phyloP scores from a whole-genome alignment of 2,888 invertebrate genomes.

The Plebejus anna region DNA sequence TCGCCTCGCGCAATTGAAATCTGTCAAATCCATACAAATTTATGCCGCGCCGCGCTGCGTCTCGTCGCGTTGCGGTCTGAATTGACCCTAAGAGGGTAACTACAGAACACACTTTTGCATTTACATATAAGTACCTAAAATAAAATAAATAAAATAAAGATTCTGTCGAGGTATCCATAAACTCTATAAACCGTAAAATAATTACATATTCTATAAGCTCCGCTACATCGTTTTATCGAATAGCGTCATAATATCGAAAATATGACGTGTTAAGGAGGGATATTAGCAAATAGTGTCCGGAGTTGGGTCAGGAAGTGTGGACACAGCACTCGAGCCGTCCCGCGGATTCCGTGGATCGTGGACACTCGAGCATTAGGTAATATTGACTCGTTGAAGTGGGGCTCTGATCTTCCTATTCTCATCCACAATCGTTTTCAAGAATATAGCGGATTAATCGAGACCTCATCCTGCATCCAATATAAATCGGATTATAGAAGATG shows the following conservation, averaged over 20 bases:
- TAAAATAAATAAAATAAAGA: too few species aligned
- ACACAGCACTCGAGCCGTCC: conserved; percentile 59
- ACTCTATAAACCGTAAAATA: background rate
- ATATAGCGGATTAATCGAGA: conserved; percentile 25
- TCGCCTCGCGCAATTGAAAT: too few species aligned
- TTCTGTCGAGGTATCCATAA: background rate
- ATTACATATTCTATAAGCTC: background rate
- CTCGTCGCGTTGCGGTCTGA: too few species aligned
- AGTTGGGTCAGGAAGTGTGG: conserved; percentile 47
- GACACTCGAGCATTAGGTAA: conserved; percentile 42
- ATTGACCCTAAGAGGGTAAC: too few species aligned
- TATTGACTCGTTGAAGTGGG: conserved; percentile 39
- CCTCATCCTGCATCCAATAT: conserved; percentile 17
- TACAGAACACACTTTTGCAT: background rate
- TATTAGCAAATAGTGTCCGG: conserved; percentile 41
- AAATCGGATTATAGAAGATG: conserved; percentile 14
- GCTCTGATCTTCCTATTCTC: conserved; percentile 34
- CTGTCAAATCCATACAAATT: too few species aligned
- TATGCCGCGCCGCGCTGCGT: too few species aligned
- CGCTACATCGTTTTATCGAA: background rate
- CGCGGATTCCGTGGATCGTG: conserved; percentile 46
- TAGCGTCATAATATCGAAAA: conserved; percentile 5
- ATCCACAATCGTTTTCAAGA: conserved; percentile 26
- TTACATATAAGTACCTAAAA: too few species aligned
- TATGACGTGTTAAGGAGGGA: conserved; percentile 13